Conservation (phyloP, 2,797 vertebrate genomes). For the Percopsis omiscomaycus region DNA sequence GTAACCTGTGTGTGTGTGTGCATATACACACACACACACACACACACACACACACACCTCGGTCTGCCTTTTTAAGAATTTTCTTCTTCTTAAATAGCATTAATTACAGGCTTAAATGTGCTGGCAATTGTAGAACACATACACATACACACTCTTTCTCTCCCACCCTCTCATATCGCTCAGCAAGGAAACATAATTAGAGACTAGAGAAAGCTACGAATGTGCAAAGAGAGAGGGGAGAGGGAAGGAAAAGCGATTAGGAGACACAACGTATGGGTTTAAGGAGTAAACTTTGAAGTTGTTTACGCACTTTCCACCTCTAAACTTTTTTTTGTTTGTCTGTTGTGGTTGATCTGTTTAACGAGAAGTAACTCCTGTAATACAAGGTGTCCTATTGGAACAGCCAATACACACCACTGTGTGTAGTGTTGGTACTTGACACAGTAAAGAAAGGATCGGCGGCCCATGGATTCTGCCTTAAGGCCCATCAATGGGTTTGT, state of each 20-base stretch:
- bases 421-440: too few species aligned
- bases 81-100: conserved; percentile 71
- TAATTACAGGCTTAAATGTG: conserved; percentile 74
- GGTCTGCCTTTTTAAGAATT: conserved; percentile 56
- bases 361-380: too few species aligned
- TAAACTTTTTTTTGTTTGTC: not conserved
- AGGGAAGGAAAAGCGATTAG: conserved; percentile 3
- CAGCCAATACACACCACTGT: too few species aligned
- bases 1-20: not conserved
- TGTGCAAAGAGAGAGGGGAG: conserved; percentile 43
- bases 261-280: conserved; percentile 11
- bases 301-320: not conserved
- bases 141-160: not conserved
- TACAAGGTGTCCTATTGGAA: too few species aligned
- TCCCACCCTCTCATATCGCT: conserved; percentile 58
- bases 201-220: conserved; percentile 64
- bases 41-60: conserved; percentile 20
- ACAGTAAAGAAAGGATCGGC: too few species aligned
- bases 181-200: conserved; percentile 67
- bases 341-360: too few species aligned
- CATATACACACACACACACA: not conserved
- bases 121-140: conserved; percentile 42
- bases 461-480: too few species aligned
- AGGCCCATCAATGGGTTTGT: too few species aligned
- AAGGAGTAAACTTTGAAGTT: not conserved